Conservation (phyloP, 2,113 vertebrate genomes). For the Hemibagrus wyckioides region DNA sequence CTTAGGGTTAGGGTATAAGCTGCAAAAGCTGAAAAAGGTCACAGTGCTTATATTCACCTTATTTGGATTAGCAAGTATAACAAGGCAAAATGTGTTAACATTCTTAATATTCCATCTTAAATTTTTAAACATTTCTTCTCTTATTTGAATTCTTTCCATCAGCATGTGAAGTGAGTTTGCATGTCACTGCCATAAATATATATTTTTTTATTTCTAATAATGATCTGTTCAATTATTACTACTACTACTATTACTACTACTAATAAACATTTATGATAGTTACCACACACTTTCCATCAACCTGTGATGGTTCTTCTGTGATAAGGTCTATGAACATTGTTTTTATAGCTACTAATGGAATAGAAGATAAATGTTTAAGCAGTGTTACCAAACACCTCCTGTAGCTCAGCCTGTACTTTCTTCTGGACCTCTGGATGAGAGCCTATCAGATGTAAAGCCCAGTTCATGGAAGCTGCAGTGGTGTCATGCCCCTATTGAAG, state of each 20-base stretch:
- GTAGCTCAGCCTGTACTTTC: constrained; percentile 76
- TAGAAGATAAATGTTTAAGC: not conserved
- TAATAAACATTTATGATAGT: not conserved
- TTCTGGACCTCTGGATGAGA: constrained; percentile 75
- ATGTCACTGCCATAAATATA: not conserved
- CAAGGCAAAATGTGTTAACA: not conserved
- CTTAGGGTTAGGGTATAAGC: not conserved
- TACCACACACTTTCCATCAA: not conserved
- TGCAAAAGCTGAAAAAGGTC: not conserved
- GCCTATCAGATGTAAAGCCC: constrained; percentile 78
- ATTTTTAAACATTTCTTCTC: not conserved
- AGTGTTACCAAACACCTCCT: constrained; percentile 78
- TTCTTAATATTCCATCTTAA: not conserved
- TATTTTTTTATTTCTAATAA: not conserved
- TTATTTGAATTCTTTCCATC: not conserved
- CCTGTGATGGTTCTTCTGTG: not conserved
- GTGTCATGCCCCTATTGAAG: constrained; percentile 82
- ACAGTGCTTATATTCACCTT: not conserved
- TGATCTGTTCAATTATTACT: not conserved
- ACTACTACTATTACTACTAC: too few relatives aligned
- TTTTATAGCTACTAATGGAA: not conserved
- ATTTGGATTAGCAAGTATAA: not conserved
- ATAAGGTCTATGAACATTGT: not conserved
- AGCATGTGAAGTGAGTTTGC: not conserved
- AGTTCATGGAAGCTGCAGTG: constrained; percentile 80